Evolutionary conservation across 2,888 invertebrate genomes (phyloP), one percentile per base, ranked within the genome.

Genomic region (Cabera pusaria): DNA sequence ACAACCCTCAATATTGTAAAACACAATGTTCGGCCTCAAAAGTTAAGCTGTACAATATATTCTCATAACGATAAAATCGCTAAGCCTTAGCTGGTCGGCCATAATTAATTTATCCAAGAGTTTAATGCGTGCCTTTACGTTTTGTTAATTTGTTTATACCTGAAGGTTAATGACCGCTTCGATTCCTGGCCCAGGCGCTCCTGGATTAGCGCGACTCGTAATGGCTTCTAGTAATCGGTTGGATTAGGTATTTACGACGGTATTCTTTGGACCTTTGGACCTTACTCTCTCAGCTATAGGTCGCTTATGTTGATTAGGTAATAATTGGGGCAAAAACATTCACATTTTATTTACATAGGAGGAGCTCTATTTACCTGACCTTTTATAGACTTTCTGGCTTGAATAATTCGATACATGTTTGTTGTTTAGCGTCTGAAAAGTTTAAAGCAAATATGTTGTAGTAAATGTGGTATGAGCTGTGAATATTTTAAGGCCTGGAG

Each of bases 101-200:
- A 31, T 27, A 29, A 22, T 28, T 9, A 33, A 34, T 31, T 23
- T 17, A 24, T 23, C 19, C 33, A 16, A 23, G 28, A 40, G 23
- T 34, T 39, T 33, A 28, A 23, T 10, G 21, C 33, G 34, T 35
- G 43, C 49, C 48, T 56, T 57, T 50, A 59, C 52, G 58, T 56
- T 48, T 52, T 50, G 55, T 63, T 67, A 67, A 67, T 67, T 67
- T 60, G 67, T 66, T 65, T 67, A 63, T 52, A 47, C 58, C 33
- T 25, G 62, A n/a, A n/a, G 51, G 53, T 12, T 32, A 39, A 36
- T 24, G 39, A 10, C 21, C 22, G 41, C 27, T 42, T 42, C 35
- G 41, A 42, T 42, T 42, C 25, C 26, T 39, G 42, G 22, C 38
- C 40, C 14, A 4, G 14, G 4, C 4, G 4, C 14, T 14, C 14